These are phyloP conservation scores for Cephalopholis sonnerati DNA, from an alignment of 2,113 vertebrate species.

Conservation along the genomic window DNA sequence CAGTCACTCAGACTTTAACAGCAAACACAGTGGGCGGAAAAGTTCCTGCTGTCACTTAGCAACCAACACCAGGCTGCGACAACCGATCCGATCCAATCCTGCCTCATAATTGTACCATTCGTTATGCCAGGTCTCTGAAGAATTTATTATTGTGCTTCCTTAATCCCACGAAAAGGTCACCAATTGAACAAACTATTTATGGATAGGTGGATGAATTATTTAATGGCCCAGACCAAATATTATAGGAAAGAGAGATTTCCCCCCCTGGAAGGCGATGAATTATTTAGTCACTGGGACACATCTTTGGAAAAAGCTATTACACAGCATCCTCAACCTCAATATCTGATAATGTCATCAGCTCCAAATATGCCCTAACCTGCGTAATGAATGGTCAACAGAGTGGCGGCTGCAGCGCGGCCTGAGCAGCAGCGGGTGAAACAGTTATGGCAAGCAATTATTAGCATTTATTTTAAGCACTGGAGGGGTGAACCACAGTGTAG, in stretches of 20 bases:
- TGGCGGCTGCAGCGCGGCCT: slow-evolving; percentile 1
- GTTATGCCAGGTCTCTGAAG: slow-evolving; percentile 76
- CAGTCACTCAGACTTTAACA: slow-evolving; percentile 72
- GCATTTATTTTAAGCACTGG: slow-evolving; percentile 51
- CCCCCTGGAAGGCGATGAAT: slow-evolving; percentile 70
- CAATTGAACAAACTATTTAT: slow-evolving; percentile 81
- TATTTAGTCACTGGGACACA: slow-evolving; percentile 74
- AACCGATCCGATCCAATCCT: slow-evolving; percentile 69
- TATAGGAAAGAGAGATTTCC: slow-evolving; percentile 62
- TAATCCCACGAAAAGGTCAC: slow-evolving; percentile 80
- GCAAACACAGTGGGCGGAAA: slow-evolving; percentile 78
- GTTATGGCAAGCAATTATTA: slow-evolving; percentile 55
- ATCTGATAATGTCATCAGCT: slow-evolving; percentile 74
- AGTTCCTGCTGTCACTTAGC: slow-evolving; percentile 83
- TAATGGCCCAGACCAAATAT: slow-evolving; percentile 77
- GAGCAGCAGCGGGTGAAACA: slow-evolving; percentile 18
- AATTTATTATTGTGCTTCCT: slow-evolving; percentile 77
- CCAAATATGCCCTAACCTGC: slow-evolving; percentile 50
- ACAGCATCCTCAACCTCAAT: slow-evolving; percentile 69
- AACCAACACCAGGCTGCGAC: slow-evolving; percentile 76
- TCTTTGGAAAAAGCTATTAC: slow-evolving; percentile 74
- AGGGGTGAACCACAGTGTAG: not conserved
- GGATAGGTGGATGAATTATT: slow-evolving; percentile 77
- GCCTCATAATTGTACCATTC: slow-evolving; percentile 75
- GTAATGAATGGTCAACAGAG: slow-evolving; percentile 67